Evolutionary conservation across 2,888 invertebrate species (phyloP).

Genomic region (Geophilus truncorum): DNA sequence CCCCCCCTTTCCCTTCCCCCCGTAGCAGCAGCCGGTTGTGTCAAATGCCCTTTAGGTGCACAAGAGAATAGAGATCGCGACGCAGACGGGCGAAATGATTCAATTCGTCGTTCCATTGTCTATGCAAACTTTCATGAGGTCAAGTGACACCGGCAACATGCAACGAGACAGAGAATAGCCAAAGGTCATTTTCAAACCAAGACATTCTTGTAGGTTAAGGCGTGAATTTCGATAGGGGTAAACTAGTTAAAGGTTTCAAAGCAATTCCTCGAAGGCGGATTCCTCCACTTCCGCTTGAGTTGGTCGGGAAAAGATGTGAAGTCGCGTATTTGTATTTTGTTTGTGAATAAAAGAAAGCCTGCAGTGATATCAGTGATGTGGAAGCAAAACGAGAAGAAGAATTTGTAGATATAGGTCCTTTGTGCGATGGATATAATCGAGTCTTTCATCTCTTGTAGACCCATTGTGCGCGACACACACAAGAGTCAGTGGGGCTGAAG

Average conservation of each 20-base stretch:
- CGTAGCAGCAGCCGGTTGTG: background rate
- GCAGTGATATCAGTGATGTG: background rate
- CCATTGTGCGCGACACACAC: background rate
- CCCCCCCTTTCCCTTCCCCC: too few species aligned
- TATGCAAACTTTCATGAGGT: slow-evolving; percentile 16
- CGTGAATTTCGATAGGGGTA: background rate
- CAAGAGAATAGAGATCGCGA: background rate
- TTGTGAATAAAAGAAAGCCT: background rate
- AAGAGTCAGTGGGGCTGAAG: background rate
- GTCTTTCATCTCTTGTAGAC: background rate
- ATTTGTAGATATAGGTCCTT: background rate
- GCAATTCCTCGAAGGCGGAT: background rate
- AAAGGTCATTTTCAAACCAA: background rate
- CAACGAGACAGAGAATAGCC: background rate
- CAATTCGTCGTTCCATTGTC: slow-evolving; percentile 5
- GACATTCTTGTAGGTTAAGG: background rate
- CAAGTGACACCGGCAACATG: background rate
- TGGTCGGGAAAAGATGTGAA: background rate
- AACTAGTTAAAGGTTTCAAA: background rate
- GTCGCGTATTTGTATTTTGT: background rate
- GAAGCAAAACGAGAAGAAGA: background rate
- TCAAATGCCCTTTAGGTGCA: slow-evolving; percentile 6
- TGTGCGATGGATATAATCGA: background rate
- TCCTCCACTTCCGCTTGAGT: background rate
- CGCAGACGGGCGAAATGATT: background rate